Evolutionary conservation across 2,797 vertebrate genomes (phyloP).

Genomic region (Chaetophractus vellerosus): DNA sequence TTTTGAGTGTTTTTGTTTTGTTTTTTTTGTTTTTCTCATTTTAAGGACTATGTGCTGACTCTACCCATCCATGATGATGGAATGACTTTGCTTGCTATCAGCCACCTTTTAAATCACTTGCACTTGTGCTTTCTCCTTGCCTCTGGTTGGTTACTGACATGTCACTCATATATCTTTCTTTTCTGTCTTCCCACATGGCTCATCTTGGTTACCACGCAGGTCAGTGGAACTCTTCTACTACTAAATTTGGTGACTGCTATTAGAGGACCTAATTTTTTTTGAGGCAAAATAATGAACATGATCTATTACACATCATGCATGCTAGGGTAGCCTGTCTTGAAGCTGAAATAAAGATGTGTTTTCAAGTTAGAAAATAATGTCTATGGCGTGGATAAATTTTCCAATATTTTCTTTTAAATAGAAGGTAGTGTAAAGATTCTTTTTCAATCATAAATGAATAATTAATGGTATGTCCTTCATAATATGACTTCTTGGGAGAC

Average conservation of each 20-base stretch:
- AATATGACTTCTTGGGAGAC: background rate
- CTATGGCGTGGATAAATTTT: background rate
- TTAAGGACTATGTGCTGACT: background rate
- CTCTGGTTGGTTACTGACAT: slow-evolving; percentile 11
- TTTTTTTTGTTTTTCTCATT: background rate
- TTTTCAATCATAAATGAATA: slow-evolving; percentile 49
- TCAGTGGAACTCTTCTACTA: background rate
- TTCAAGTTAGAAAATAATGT: slow-evolving; percentile 50
- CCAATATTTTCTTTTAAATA: slow-evolving; percentile 33
- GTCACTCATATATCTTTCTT: background rate
- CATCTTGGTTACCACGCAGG: background rate
- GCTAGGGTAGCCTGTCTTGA: slow-evolving; percentile 15
- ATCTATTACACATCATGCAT: background rate
- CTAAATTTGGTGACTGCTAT: slow-evolving; percentile 7
- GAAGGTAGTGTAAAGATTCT: background rate
- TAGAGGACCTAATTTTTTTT: slow-evolving; percentile 5
- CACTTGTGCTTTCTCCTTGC: background rate
- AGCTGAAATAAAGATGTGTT: slow-evolving; percentile 34
- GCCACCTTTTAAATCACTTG: background rate
- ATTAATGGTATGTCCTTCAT: background rate
- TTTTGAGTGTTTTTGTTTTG: background rate
- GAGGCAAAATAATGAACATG: background rate
- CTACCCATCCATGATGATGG: accelerated
- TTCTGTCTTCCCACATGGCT: background rate
- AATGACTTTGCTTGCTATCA: background rate